Evolutionary conservation across 2,797 vertebrate genomes (phyloP), one percentile per base, ranked within the genome.

Genomic region (Schizopygopsis malacanthus): DNA sequence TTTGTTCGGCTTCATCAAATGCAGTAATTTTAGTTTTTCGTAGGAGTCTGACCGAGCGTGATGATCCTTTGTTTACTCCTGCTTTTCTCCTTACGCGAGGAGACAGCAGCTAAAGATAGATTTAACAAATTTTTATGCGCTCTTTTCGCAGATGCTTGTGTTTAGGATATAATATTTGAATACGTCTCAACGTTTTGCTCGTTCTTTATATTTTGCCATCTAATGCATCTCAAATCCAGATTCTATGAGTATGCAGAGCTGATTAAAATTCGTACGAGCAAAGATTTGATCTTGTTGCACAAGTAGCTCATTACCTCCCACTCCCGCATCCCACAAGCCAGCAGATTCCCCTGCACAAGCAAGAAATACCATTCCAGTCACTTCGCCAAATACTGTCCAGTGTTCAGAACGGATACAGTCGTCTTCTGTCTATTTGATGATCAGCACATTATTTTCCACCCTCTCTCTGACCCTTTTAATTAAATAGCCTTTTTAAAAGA

Each of bases 301-400:
- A 79, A 79, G 83, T 50, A 63, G 67, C 77, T 85, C 77, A 85
- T 85, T 80, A 59, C 67, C 77, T 85, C 84, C 84, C 76, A 85
- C 83, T 70, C 73, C 83, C 47, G 25, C 83, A 85, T 79, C 83
- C 83, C 54, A 80, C 69, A 63, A 85, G 67, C 84, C 77, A 80
- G 77, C 52, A 85, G 84, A 85, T 80, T 79, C 77, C 43, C 25
- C 20, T 52, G 41, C 43, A 61, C 28, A 65, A 85, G 50, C 84
- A 85, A 85, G 54, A 70, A 52, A 85, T 71, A 73, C 80, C 54
- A 85, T 80, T 73, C 67, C 84, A 72, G 65, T 72, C 28, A 9
- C 52, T 82, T 82, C 15, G 28, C 65, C 67, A 72, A 71, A 85
- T 50, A 63, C 69, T 69, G 63, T 63, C 56, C 77, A 50, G 28